Conservation (phyloP, 2,113 vertebrate genomes). For the Perccottus glenii region DNA sequence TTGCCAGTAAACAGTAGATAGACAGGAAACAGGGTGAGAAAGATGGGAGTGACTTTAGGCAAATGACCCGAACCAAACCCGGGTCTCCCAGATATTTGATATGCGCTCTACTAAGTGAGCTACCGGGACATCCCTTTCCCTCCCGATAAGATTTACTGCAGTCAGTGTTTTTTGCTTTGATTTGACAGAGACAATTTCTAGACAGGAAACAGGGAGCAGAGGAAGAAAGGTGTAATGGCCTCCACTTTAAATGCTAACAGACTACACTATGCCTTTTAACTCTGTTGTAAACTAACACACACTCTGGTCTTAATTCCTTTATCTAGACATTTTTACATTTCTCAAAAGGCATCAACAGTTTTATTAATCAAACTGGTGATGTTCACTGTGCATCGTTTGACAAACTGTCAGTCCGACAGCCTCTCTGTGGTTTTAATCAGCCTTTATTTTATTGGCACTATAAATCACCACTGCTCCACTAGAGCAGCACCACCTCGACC, state of each 20-base stretch:
- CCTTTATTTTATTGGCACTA: slow-evolving; percentile 23
- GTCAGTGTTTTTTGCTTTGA: too few species aligned
- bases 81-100: too few species aligned
- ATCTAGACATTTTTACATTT: neutral
- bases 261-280: neutral
- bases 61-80: too few species aligned
- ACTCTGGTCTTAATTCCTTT: neutral
- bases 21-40: too few species aligned
- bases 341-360: slow-evolving; percentile 1
- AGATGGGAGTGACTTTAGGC: too few species aligned
- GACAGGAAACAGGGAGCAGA: too few species aligned
- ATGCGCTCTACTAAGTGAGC: too few species aligned
- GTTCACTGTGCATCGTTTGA: slow-evolving; percentile 18
- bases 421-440: slow-evolving; percentile 10
- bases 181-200: too few species aligned
- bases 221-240: too few species aligned
- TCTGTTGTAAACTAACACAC: neutral
- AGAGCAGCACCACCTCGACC: slow-evolving; percentile 15
- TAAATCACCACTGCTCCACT: slow-evolving; percentile 8
- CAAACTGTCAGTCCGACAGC: slow-evolving; percentile 29
- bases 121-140: too few species aligned
- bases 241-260: neutral
- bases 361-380: neutral
- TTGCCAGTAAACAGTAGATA: too few species aligned
- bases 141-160: too few species aligned